These are phyloP conservation scores for Cheirogaleus medius DNA, from an alignment of 2,113 vertebrate species.

Conservation along the genomic window DNA sequence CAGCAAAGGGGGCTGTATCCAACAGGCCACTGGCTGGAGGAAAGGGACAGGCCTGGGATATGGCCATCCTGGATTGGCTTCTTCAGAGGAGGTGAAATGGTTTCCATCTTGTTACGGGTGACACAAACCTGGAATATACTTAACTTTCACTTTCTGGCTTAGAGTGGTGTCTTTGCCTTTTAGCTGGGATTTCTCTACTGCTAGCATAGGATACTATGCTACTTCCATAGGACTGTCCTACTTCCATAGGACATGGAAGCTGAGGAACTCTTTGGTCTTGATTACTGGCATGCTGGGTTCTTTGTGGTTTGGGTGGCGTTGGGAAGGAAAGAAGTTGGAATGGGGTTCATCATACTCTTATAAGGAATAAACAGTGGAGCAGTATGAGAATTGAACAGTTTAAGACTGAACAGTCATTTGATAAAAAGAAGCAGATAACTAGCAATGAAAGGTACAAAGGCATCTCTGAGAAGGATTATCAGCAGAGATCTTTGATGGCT, in stretches of 20 bases:
- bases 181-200: not conserved
- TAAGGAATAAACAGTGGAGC: not conserved
- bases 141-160: not conserved
- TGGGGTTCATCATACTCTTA: not conserved
- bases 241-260: not conserved
- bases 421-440: not conserved
- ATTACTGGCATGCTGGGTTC: not conserved
- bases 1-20: conserved; percentile 83
- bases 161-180: not conserved
- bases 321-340: not conserved
- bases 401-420: not conserved
- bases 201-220: not conserved
- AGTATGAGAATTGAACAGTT: not conserved
- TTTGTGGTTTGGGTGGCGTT: not conserved
- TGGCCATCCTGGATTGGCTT: conserved; percentile 84
- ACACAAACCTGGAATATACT: not conserved
- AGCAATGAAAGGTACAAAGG: not conserved
- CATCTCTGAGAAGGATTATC: not conserved
- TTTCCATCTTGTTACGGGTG: conserved; percentile 31
- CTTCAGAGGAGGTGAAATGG: conserved; percentile 83
- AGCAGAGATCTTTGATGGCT: not conserved
- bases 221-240: no score
- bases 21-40: conserved; percentile 84
- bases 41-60: conserved; percentile 82
- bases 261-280: not conserved